Percentiles rank a stretch among this genome's conserved stretches.
Evolutionary conservation across 1,140 invertebrate species (phyloP).

Genomic region (Melitaea cinxia): DNA sequence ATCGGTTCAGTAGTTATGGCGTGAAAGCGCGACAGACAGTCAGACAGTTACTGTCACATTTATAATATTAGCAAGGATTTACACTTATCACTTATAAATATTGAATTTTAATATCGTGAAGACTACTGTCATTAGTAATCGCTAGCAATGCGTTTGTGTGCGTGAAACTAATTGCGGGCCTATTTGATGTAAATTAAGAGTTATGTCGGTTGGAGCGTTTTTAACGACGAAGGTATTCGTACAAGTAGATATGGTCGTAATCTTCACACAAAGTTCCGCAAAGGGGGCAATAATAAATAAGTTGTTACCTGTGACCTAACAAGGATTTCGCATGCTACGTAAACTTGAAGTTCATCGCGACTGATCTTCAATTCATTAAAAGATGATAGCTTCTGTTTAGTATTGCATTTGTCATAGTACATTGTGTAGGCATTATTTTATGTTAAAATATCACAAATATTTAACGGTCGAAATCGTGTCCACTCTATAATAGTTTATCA

Average conservation of each 20-base stretch:
- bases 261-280: background rate
- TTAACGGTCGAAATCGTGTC: too few relatives aligned
- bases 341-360: too few relatives aligned
- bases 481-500: too few relatives aligned
- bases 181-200: conserved; percentile 15
- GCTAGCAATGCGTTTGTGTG: background rate
- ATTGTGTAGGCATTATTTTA: too few relatives aligned
- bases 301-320: background rate
- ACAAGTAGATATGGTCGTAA: background rate
- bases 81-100: conserved; percentile 12
- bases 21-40: too few relatives aligned
- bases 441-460: too few relatives aligned
- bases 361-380: too few relatives aligned
- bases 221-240: background rate
- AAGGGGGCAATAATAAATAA: background rate
- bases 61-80: too few relatives aligned
- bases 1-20: too few relatives aligned
- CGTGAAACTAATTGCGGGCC: conserved; percentile 8
- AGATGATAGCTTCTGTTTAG: too few relatives aligned
- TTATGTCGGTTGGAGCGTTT: conserved; percentile 1
- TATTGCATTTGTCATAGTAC: too few relatives aligned
- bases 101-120: conserved; percentile 10
- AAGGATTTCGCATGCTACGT: background rate
- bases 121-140: background rate
- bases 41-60: too few relatives aligned